Base-by-base conservation (phyloP, 2,888 invertebrate genomes). In the Adelphocoris suturalis region DNA sequence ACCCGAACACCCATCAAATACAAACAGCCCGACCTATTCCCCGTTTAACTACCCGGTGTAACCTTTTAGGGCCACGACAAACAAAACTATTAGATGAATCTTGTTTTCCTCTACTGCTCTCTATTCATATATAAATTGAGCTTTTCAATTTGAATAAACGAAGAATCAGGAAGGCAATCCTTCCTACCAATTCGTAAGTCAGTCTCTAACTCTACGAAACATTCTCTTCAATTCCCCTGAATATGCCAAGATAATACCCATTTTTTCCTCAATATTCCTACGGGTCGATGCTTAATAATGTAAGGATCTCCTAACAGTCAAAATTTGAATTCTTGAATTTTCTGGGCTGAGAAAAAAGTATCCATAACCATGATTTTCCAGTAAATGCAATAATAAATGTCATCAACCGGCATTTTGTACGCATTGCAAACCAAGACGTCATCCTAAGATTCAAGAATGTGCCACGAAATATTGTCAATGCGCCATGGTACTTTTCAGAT, bases 1-100 rank as follows among this genome's bases (percentile, higher is more conserved):
- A 80, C 47, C 76, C 80, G 78, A 88, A 88, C 88, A 80, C 78
- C 88, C 88, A 88, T 88, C 88, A 88, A 88, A 88, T 78, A 88
- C 88, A 88, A 88, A 80, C 52, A 88, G 76, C 19, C 75, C 27
- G 78, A 55, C 78, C 78, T 52, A 78, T 80, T 88, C 78, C 78
- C 78, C 55, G 76, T 88, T 88, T 88, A 88, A 88, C 86, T 88
- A 78, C 80, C 78, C 78, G 88, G 88, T 76, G 88, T 88, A 88
- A 88, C 48, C 19, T 88, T 88, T 78, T 88, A 88, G 80, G 12
- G 80, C 52, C 46, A 46, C 28, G 19, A 76, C 86, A 86, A 86
- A 86, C 85, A 85, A 85, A 85, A 85, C 85, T 85, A 85, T 85
- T 57, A 27, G 85, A n/a, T 37, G 48, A 85, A 28, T 61, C 85